Evolutionary conservation across 2,113 vertebrate species (phyloP).

Genomic region (Peromyscus maniculatus): DNA sequence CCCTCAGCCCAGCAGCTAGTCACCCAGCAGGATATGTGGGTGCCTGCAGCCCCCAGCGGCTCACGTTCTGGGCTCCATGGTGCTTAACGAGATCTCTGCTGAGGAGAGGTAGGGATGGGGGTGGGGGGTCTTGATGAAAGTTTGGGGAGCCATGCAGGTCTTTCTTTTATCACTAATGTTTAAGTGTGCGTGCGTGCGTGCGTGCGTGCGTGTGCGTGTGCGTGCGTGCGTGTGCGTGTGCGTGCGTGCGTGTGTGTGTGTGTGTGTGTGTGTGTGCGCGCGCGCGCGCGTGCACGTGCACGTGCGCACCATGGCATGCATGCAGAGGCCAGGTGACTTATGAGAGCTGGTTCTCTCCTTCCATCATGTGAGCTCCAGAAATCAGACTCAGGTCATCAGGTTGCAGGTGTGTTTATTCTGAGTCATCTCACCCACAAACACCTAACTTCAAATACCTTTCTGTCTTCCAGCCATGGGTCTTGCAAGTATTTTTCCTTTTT

Average conservation of each 20-base stretch:
- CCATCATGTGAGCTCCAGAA: not conserved
- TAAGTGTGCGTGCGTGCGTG: not conserved
- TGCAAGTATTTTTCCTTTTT: not conserved
- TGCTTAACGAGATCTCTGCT: not conserved
- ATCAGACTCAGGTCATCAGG: no score
- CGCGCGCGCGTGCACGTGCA: no score
- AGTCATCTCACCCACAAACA: not conserved
- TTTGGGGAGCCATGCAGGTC: not conserved
- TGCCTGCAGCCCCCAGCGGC: not conserved
- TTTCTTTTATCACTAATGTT: not conserved
- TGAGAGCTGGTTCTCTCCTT: not conserved
- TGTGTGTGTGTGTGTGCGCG: not conserved
- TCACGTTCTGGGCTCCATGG: accelerated
- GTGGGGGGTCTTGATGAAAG: not conserved
- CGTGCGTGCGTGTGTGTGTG: not conserved
- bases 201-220: not conserved
- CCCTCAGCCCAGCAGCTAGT: not conserved
- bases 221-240: not conserved
- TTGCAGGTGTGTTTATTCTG: not conserved
- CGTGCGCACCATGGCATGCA: not conserved
- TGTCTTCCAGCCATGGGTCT: not conserved
- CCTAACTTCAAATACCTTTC: not conserved
- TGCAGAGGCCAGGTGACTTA: not conserved
- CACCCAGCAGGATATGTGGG: accelerated
- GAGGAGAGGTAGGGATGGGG: accelerated